Base-by-base conservation (phyloP, 2,888 invertebrate species). In the Junonia oenone region DNA sequence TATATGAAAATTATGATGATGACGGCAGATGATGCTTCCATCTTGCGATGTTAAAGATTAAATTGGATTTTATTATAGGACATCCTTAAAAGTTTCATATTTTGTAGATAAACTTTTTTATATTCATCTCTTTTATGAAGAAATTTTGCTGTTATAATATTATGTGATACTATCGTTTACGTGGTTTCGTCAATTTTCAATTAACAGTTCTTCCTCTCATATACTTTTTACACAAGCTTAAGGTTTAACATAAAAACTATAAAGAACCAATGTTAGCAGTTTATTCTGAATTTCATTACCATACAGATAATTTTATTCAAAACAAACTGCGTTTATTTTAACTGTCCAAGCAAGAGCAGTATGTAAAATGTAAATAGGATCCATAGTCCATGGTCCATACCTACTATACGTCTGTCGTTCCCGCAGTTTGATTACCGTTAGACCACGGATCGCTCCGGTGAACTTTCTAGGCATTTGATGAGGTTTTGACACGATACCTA, bases 361-460 rank as follows among this genome's bases (percentile, higher is more conserved):
- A 55, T 55, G 52, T 55, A 58, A 49, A 58, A 55, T 55, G 45
- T 27, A 46, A n/a, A n/a, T n/a, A n/a, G n/a, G n/a, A n/a, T n/a
- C n/a, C n/a, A n/a, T n/a, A n/a, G n/a, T n/a, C n/a, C n/a, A 43
- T 45, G 52, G 52, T 47, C 45, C 45, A 50, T 53, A 35, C 15
- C 11, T 26, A 47, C n/a, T 53, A 48, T 38, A 52, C 49, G 63
- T 56, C 59, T 51, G 56, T 63, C 67, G 71, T 55, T 71, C 75
- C 73, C 74, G 71, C 68, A 72, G 76, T 82, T 83, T 80, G 78
- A 81, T 81, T 81, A 81, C 80, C 72, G 76, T 78, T 72, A 76
- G 79, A 79, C 79, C 72, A 70, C 69, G 64, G 71, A 64, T 64
- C 68, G 70, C 71, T 75, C 68, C 67, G 67, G 59, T 71, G 72